Evolutionary conservation across 2,113 vertebrate species (phyloP), one percentile per base, ranked within the genome.

Genomic region (Orthonyx spaldingii): DNA sequence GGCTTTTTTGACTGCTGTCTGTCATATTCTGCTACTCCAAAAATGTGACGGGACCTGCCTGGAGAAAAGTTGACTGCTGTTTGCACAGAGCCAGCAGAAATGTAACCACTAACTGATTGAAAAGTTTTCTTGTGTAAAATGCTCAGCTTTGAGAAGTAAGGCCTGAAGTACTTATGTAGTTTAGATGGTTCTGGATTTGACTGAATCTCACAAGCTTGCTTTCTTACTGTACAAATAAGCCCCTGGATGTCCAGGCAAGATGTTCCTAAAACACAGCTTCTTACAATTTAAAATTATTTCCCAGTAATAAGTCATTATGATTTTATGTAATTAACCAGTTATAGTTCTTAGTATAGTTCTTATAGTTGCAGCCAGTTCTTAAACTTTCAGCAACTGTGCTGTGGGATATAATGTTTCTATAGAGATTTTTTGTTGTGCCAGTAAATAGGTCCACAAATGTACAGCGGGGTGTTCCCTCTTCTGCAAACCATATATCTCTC

Each of bases 361-460:
- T 21, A 37, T 7, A 33, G 71, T 82, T 93, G 87, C 81, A 95
- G 89, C 72, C 86, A 82, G 49, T 90, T 95, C 90, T 92, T 84
- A 84, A 92, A 91, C 89, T 96, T 97, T 89, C 77, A 93, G 86
- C 89, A 97, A 96, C 66, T 92, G 77, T 91, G 80, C 77, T 90
- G 72, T 3, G 3, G 88, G 86, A 79, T 93, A 50, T 20, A 90
- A 92, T 47, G 69, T 84, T 89, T 91, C 92, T 93, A 55, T 32
- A 93, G 94, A 90, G 56, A 77, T 52, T 66, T 79, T 93, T 88
- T 90, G 66, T 90, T 93, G 68, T 37, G 47, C 35, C 92, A 94
- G 82, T 86, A 68, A 90, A 59, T 80, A 97, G 64, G 82, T 91
- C 71, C 84, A 66, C 75, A 81, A 71, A 86, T 64, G 42, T 68